These are phyloP conservation scores for Progne subis DNA, from an alignment of 2,113 vertebrate species.

Conservation along the genomic window DNA sequence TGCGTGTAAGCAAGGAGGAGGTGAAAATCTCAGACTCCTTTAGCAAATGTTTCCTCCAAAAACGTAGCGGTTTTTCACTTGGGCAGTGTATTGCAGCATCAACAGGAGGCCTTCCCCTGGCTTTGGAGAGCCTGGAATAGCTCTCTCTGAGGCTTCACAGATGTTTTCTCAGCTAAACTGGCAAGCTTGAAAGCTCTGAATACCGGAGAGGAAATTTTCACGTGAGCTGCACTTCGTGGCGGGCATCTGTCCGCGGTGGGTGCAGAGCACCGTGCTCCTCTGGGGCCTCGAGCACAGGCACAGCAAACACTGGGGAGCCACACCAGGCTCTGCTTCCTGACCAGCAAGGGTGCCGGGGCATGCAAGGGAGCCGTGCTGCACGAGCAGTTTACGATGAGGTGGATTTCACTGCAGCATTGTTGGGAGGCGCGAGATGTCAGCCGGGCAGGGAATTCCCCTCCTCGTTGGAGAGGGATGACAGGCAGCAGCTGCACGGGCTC, in stretches of 20 bases:
- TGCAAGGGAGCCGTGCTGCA: not conserved
- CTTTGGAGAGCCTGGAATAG: not conserved
- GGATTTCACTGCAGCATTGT: conserved; percentile 36
- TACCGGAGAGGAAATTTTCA: not conserved
- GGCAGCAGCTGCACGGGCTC: conserved; percentile 21
- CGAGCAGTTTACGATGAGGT: not conserved
- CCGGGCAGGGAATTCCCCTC: conserved; percentile 14
- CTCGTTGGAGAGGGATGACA: not conserved
- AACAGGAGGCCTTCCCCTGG: not conserved
- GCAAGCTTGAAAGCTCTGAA: not conserved
- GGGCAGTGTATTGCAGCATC: not conserved
- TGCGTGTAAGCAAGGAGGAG: not conserved
- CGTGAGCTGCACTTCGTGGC: rapidly evolving
- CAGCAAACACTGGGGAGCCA: not conserved
- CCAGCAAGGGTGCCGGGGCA: not conserved
- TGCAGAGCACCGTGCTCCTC: not conserved
- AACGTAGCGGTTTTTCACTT: not conserved
- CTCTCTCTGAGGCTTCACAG: not conserved
- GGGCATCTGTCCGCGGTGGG: not conserved
- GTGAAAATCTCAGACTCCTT: not conserved
- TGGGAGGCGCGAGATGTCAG: conserved; percentile 41
- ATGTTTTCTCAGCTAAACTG: not conserved
- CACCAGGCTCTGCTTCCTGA: not conserved
- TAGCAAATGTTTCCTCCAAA: not conserved
- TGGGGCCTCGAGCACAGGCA: not conserved